Evolutionary conservation across 2,113 vertebrate genomes (phyloP), one percentile per base, ranked within the genome.

Genomic region (Dipodomys stephensi): DNA sequence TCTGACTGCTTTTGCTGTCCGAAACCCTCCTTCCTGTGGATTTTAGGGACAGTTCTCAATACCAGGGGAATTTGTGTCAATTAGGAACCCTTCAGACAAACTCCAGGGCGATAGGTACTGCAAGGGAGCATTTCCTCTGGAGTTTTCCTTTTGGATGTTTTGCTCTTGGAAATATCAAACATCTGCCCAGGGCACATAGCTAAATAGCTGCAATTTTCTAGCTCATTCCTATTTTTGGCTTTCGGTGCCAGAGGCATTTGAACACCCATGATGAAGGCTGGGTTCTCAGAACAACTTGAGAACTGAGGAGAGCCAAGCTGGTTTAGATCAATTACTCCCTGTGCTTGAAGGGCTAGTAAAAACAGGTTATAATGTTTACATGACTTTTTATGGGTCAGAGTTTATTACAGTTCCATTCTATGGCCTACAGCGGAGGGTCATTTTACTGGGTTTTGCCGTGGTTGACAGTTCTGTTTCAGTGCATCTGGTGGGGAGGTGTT

Each of bases 361-460:
- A 98, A 85, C 95, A 97, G 97, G 97, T 98, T 98, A 98, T 98
- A 98, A 98, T 98, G 98, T 98, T 98, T 98, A 98, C 98, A 98
- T 97, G 97, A 98, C 96, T 98, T 98, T 98, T 98, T 98, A 98
- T 98, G 98, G 98, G 97, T 98, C 97, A 97, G 97, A 97, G 97
- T 98, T 98, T 98, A 98, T 98, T 98, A 96, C 94, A 91, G 97
- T 94, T 97, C 94, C 91, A 93, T 96, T 97, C 97, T 95, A 60
- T 76, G 98, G 97, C 97, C 97, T 98, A 97, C 97, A 98, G 97
- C 96, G n/a, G 95, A 97, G 96, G 96, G 97, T 68, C 83, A 72
- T 97, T 98, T 98, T 98, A 97, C 92, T 97, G 97, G 97, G 93
- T 11, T 97, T 97, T 93, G 91, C 92, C 91, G 92, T 87, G 76